phyloP scores from a whole-genome alignment of 2,797 vertebrate genomes.

The Myotis findleyi region DNA sequence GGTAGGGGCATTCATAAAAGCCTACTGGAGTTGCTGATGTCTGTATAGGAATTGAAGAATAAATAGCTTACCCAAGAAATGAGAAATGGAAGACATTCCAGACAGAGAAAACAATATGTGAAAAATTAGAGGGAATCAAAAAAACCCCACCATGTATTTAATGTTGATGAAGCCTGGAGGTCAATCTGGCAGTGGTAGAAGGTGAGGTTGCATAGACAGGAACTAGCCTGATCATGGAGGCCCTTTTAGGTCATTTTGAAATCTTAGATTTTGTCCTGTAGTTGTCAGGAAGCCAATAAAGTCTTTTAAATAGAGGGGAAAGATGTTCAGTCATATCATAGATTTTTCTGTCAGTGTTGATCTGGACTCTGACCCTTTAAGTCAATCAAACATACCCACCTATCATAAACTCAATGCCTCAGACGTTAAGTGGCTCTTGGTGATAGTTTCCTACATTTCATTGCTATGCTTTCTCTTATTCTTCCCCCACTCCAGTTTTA shows the following conservation, averaged over 20 bases:
- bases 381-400: neutral
- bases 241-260: neutral
- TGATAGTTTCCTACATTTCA: neutral
- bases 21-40: neutral
- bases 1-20: neutral
- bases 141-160: neutral
- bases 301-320: neutral
- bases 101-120: neutral
- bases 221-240: neutral
- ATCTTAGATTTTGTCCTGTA: neutral
- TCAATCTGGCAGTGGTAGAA: neutral
- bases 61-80: neutral
- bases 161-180: neutral
- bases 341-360: neutral
- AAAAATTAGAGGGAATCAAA: neutral
- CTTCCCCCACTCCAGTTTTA: neutral
- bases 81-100: neutral
- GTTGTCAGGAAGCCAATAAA: neutral
- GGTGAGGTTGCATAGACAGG: neutral
- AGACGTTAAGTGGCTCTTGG: neutral
- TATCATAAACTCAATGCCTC: neutral
- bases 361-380: neutral
- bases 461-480: neutral
- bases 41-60: neutral
- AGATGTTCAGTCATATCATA: neutral